These are phyloP conservation scores for Zaprionus capensis DNA, from an alignment of 1,140 invertebrate species.

Conservation along the genomic window DNA sequence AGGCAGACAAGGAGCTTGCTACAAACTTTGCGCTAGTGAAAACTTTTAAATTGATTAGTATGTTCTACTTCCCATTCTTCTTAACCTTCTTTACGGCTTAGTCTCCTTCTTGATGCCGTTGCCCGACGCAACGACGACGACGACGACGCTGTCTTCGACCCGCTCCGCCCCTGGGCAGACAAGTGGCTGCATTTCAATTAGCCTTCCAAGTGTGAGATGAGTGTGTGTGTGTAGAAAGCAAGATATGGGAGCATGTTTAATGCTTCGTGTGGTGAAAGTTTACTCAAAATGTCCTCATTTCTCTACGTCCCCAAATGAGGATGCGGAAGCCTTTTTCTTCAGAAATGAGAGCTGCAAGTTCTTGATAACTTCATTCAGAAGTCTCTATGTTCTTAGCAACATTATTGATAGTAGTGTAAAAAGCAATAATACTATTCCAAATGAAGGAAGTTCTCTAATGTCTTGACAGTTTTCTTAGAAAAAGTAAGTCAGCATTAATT, in stretches of 20 bases:
- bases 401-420: background rate
- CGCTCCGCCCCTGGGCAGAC: conserved; percentile 42
- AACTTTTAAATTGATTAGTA: conserved; percentile 81
- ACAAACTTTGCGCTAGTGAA: conserved; percentile 60
- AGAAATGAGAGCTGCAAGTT: background rate
- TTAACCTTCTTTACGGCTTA: background rate
- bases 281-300: background rate
- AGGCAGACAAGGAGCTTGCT: conserved; percentile 60
- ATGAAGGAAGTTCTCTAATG: background rate
- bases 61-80: conserved; percentile 22
- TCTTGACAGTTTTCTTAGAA: background rate
- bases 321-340: background rate
- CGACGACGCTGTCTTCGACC: background rate
- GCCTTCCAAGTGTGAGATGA: conserved; percentile 27
- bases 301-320: background rate
- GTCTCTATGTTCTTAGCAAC: background rate
- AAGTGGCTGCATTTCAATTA: conserved; percentile 75
- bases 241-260: conserved; percentile 41
- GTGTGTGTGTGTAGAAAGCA: background rate
- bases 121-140: background rate
- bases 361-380: background rate
- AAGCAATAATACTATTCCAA: background rate
- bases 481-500: background rate
- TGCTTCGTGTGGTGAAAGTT: conserved; percentile 16
- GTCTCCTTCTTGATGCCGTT: background rate